phyloP scores from a whole-genome alignment of 2,888 invertebrate species.

The Noctua comes region DNA sequence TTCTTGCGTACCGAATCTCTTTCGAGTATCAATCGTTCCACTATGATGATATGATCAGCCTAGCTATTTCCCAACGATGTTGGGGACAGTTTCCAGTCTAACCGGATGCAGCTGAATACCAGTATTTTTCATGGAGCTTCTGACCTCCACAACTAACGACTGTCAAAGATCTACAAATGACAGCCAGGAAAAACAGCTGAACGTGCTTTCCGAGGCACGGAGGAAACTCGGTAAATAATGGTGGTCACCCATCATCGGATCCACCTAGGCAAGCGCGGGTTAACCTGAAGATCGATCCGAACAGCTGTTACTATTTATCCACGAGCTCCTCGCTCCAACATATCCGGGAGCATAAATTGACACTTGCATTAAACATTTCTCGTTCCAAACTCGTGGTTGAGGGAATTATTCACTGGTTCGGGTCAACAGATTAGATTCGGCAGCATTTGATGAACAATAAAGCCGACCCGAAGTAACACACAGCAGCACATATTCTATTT shows the following conservation, averaged over 20 bases:
- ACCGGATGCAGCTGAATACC: neutral
- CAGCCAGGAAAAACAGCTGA: neutral
- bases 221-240: neutral
- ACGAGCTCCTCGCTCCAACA: neutral
- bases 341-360: neutral
- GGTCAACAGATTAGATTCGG: neutral
- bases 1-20: too few relatives aligned
- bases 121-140: neutral
- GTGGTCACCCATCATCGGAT: neutral
- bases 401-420: neutral
- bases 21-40: too few relatives aligned
- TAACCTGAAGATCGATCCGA: too few relatives aligned
- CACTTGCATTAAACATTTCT: neutral
- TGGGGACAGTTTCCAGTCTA: neutral
- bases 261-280: neutral
- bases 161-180: neutral
- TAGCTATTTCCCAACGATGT: neutral
- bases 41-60: neutral
- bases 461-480: neutral
- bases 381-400: neutral
- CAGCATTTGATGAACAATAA: neutral
- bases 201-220: rapidly evolving
- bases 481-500: neutral
- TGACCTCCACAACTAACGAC: neutral
- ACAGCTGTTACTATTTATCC: too few relatives aligned